phyloP scores from a whole-genome alignment of 2,888 invertebrate species.

The Mythimna impura region DNA sequence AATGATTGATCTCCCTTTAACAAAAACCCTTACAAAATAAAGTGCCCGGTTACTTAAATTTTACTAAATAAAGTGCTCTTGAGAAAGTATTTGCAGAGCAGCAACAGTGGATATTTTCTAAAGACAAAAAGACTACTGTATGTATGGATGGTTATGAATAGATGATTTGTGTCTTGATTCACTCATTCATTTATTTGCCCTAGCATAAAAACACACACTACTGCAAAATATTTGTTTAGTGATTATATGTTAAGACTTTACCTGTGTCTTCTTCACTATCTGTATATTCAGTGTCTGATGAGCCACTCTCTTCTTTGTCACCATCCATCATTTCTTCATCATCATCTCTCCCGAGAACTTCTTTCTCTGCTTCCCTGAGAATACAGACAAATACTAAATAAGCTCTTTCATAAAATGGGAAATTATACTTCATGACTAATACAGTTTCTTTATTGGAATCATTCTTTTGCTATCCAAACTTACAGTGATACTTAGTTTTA shows the following conservation, averaged over 20 bases:
- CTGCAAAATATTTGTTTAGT: background rate
- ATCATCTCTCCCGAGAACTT: constrained; percentile 94
- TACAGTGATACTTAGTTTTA: too few relatives aligned
- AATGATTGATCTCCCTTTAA: background rate
- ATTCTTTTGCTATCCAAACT: too few relatives aligned
- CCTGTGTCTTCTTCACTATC: constrained; percentile 97
- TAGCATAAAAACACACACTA: background rate
- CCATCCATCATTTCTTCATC: constrained; percentile 92
- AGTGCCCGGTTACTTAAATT: background rate
- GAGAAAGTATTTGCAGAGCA: background rate
- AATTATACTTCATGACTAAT: too few relatives aligned
- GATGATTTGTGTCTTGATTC: too few relatives aligned
- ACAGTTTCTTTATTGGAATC: too few relatives aligned
- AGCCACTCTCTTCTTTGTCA: constrained; percentile 92
- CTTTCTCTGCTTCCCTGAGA: constrained; percentile 92
- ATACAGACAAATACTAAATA: constrained; percentile 28
- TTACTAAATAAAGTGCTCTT: background rate
- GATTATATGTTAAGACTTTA: constrained; percentile 57
- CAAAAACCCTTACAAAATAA: background rate
- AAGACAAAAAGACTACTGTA: background rate
- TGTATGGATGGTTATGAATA: too few relatives aligned
- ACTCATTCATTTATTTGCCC: too few relatives aligned
- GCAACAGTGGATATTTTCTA: background rate
- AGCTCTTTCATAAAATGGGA: background rate
- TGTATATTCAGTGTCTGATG: constrained; percentile 96